A percentile compares a stretch with the other conserved stretches of the same genome.
Evolutionary conservation across 2,888 invertebrate genomes (phyloP).

Genomic region (Timandra comae): DNA sequence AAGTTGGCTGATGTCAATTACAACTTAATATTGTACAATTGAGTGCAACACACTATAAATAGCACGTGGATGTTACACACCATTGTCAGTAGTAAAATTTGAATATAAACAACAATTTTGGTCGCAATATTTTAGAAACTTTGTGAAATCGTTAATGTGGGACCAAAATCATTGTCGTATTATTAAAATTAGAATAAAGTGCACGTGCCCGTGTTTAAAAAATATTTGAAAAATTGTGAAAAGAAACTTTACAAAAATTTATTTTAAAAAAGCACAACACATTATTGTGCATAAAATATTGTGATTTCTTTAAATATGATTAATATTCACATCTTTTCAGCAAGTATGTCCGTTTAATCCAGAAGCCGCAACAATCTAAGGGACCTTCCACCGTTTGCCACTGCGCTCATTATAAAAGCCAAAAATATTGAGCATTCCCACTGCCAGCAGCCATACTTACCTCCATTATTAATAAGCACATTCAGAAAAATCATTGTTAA

Average conservation of each 20-base stretch:
- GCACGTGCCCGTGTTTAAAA: conserved; percentile 2
- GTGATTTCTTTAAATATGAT: not conserved
- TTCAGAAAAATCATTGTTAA: no score
- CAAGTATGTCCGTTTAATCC: conserved; percentile 54
- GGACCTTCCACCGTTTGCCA: conserved; percentile 54
- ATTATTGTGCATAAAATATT: no score
- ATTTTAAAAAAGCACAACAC: no score
- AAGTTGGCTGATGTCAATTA: conserved; percentile 20
- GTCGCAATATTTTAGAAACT: no score
- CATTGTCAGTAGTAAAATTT: conserved; percentile 1
- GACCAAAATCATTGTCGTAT: not conserved
- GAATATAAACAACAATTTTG: conserved; percentile 10
- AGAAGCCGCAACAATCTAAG: conserved; percentile 45
- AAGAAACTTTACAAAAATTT: no score
- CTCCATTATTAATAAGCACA: no score
- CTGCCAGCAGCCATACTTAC: no score
- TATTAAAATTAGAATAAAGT: not conserved
- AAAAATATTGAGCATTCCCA: no score
- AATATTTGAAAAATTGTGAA: no score
- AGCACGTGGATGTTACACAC: conserved; percentile 14
- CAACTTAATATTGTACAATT: conserved; percentile 17
- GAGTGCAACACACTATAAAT: conserved; percentile 20
- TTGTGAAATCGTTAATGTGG: not conserved
- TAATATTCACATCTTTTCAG: conserved; percentile 14
- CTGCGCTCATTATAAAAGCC: conserved; percentile 26